These are phyloP conservation scores for Vanacampus margaritifer DNA, from an alignment of 2,113 vertebrate species.

Conservation along the genomic window DNA sequence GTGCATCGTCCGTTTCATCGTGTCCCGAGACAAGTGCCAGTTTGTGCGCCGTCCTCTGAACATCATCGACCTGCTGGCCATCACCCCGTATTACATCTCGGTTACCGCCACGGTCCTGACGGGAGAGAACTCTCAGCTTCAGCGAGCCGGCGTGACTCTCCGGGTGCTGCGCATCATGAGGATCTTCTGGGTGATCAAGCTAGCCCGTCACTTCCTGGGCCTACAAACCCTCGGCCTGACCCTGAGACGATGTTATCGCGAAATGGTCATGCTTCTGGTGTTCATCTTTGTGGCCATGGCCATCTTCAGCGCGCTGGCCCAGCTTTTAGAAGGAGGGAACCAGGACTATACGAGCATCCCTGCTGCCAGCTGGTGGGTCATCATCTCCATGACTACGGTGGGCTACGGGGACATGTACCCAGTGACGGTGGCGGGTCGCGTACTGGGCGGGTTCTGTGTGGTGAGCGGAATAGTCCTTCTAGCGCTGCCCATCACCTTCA, in stretches of 20 bases:
- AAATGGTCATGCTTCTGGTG: conserved; percentile 96
- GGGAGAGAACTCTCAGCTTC: conserved; percentile 91
- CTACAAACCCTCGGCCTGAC: conserved; percentile 95
- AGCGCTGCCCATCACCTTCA: conserved; percentile 95
- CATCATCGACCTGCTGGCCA: conserved; percentile 94
- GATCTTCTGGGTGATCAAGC: conserved; percentile 98
- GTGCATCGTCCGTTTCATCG: conserved; percentile 90
- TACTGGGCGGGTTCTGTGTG: conserved; percentile 92
- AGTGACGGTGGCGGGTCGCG: conserved; percentile 87
- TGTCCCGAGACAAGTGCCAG: conserved; percentile 93
- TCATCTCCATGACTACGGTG: conserved; percentile 98
- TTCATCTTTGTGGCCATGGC: conserved; percentile 97
- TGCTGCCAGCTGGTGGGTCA: conserved; percentile 97
- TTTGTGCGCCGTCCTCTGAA: conserved; percentile 93
- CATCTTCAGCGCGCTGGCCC: conserved; percentile 92
- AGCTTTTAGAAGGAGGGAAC: conserved; percentile 93
- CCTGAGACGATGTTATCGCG: conserved; percentile 90
- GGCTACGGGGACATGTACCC: conserved; percentile 97
- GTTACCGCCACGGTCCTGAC: conserved; percentile 86
- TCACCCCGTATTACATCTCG: conserved; percentile 92
- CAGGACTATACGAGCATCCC: conserved; percentile 95
- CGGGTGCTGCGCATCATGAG: conserved; percentile 92
- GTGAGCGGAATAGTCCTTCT: conserved; percentile 93
- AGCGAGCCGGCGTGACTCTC: conserved; percentile 90
- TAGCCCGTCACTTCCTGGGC: conserved; percentile 94